Evolutionary conservation across 37 sponge, comb jelly and placozoan genomes (phyloP).

Genomic region (Aplysina aerophoba): DNA sequence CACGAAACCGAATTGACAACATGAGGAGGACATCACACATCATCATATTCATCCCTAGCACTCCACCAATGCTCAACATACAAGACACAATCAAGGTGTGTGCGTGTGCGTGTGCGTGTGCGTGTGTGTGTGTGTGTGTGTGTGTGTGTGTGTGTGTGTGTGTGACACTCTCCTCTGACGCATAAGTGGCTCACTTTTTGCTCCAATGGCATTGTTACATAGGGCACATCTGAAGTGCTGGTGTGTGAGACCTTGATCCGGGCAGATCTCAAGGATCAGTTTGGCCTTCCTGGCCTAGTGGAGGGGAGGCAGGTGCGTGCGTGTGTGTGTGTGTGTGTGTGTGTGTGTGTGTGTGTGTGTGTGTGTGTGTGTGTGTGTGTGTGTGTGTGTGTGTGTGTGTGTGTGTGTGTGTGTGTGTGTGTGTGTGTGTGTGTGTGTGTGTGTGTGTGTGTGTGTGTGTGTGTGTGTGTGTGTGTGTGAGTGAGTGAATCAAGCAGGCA

Average conservation of each 20-base stretch:
- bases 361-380: neutral
- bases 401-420: too few species aligned
- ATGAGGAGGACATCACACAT: neutral
- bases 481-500: neutral
- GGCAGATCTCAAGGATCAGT: conserved; percentile 76
- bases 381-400: too few species aligned
- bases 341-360: neutral
- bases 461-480: too few species aligned
- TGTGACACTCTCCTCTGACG: neutral
- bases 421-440: too few species aligned
- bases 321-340: conserved; percentile 1
- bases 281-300: conserved; percentile 15
- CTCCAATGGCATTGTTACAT: conserved; percentile 69
- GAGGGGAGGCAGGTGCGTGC: neutral
- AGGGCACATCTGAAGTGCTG: conserved; percentile 91
- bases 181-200: neutral
- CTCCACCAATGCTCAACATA: too few species aligned
- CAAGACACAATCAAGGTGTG: too few species aligned
- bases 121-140: too few species aligned
- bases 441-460: too few species aligned
- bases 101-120: too few species aligned
- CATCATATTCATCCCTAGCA: too few species aligned
- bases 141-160: too few species aligned
- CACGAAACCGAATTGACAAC: too few species aligned
- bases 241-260: conserved; percentile 79